Conservation (phyloP, 2,797 vertebrate species). For the Psittacula derbiana region DNA sequence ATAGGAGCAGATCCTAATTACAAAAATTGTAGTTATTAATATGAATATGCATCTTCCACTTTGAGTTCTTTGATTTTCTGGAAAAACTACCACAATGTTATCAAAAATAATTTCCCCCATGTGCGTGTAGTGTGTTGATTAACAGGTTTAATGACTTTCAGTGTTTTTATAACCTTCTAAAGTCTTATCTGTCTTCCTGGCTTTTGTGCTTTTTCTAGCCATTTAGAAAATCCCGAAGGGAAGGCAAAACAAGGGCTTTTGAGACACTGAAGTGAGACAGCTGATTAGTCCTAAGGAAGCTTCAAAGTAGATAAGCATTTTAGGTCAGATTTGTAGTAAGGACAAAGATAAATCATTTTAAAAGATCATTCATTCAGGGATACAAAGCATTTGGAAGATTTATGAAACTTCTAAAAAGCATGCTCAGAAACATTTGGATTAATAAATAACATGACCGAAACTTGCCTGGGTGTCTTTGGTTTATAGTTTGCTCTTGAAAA, state of each 20-base stretch:
- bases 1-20: not conserved
- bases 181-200: constrained; percentile 47
- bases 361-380: not conserved
- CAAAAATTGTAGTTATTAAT: not conserved
- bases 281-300: constrained; percentile 36
- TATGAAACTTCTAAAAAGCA: not conserved
- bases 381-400: constrained; percentile 20
- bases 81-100: not conserved
- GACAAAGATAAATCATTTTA: constrained; percentile 19
- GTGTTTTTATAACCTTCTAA: constrained; percentile 34
- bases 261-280: constrained; percentile 8
- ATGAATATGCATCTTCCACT: not conserved
- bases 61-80: not conserved
- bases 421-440: constrained; percentile 10
- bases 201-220: constrained; percentile 4
- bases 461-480: not conserved
- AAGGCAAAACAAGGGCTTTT: constrained; percentile 40
- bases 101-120: constrained; percentile 5
- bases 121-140: constrained; percentile 1
- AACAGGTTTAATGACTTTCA: constrained; percentile 8
- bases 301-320: constrained; percentile 38
- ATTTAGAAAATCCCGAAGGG: not conserved
- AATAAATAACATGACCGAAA: not conserved
- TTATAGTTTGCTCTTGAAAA: constrained; percentile 12
- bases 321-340: not conserved